These are phyloP conservation scores for Malurus splendens DNA, from an alignment of 2,797 vertebrate genomes.

Conservation along the genomic window DNA sequence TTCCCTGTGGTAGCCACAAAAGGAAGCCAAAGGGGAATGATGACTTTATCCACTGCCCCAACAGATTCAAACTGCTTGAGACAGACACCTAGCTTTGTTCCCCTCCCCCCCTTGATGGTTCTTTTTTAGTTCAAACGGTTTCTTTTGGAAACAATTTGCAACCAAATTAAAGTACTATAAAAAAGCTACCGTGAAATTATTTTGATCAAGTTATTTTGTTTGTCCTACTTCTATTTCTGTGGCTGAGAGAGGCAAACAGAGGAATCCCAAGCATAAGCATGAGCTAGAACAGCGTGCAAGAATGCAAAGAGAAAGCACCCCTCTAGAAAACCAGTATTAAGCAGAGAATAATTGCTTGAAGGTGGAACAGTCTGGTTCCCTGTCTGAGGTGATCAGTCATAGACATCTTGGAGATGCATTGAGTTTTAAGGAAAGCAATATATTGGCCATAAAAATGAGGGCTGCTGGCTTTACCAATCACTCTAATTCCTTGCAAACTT, in stretches of 20 bases:
- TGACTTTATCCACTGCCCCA: not conserved
- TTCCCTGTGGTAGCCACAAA: not conserved
- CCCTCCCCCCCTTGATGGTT: not conserved
- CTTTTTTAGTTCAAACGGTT: not conserved
- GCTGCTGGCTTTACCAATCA: not conserved
- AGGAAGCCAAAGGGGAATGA: not conserved
- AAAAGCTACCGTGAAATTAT: not conserved
- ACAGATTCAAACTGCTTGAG: not conserved
- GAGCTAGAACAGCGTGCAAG: not conserved
- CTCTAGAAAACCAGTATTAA: not conserved
- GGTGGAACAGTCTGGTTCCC: not conserved
- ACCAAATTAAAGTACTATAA: not conserved
- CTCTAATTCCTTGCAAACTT: not conserved
- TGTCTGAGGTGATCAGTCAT: not conserved
- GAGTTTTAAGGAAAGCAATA: not conserved
- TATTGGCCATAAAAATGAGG: not conserved
- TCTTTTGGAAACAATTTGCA: not conserved
- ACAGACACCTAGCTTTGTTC: not conserved
- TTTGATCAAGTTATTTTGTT: not conserved
- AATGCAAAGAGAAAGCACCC: not conserved
- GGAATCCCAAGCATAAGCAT: not conserved
- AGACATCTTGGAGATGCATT: not conserved
- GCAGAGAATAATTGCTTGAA: not conserved
- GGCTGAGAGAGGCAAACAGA: not conserved
- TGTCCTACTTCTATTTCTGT: not conserved